A percentile compares a stretch with the other conserved stretches of the same genome.
These are phyloP conservation scores for Leucosticte australis DNA, from an alignment of 2,113 vertebrate genomes.

Conservation along the genomic window DNA sequence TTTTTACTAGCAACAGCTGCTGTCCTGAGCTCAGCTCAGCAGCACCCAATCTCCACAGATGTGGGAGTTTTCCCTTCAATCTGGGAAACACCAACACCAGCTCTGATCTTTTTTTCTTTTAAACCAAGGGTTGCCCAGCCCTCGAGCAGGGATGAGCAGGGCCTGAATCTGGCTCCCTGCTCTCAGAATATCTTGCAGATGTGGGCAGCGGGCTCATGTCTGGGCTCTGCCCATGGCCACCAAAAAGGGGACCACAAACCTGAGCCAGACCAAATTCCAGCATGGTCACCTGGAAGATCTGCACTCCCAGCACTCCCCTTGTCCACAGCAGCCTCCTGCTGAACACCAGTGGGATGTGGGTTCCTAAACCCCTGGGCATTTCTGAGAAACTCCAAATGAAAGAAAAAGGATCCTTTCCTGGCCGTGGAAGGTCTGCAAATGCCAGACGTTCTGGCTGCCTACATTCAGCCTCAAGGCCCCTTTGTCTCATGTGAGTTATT, in stretches of 20 bases:
- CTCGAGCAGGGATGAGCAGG: accelerated
- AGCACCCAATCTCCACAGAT: not conserved
- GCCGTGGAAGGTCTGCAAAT: accelerated
- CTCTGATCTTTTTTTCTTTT: not conserved
- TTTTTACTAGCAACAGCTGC: conserved; percentile 36
- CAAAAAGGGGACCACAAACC: too few species aligned
- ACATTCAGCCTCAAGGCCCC: conserved; percentile 40
- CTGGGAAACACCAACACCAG: not conserved
- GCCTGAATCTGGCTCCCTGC: accelerated
- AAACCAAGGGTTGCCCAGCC: not conserved
- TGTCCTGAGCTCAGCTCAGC: not conserved
- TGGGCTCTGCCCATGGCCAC: not conserved
- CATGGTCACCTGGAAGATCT: not conserved
- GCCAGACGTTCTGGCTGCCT: not conserved
- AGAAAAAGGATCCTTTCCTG: not conserved
- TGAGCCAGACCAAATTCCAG: not conserved
- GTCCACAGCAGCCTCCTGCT: accelerated
- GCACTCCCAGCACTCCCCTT: accelerated
- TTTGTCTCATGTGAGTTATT: conserved; percentile 66
- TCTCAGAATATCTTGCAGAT: not conserved
- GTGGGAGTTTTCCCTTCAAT: not conserved
- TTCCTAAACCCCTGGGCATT: not conserved
- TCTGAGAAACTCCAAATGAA: not conserved
- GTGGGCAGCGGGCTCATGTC: not conserved
- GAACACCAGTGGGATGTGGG: not conserved